Conservation (phyloP, 2,888 invertebrate species). For the Chrysolina oricalcia region DNA sequence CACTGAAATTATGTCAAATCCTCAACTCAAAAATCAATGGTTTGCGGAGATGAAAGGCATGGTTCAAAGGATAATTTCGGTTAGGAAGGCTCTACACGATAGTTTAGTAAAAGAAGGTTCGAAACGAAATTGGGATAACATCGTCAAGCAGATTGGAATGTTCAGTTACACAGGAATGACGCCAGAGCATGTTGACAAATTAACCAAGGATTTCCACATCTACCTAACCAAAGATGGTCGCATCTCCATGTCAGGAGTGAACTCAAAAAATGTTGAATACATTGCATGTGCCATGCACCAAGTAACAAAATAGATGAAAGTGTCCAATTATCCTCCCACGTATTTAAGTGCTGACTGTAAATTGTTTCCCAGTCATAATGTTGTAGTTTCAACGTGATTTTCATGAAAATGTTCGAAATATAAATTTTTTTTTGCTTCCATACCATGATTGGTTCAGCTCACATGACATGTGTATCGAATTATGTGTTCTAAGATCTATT, state of each 20-base stretch:
- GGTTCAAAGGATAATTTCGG: constrained; percentile 80
- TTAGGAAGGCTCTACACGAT: constrained; percentile 75
- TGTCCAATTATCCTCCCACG: neutral
- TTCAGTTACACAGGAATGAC: constrained; percentile 81
- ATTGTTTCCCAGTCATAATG: neutral
- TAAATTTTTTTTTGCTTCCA: no score
- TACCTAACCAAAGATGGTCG: constrained; percentile 80
- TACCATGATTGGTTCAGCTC: no score
- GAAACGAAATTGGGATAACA: constrained; percentile 77
- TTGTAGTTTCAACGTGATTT: neutral
- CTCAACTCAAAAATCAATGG: constrained; percentile 68
- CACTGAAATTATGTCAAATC: constrained; percentile 73
- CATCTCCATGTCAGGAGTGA: constrained; percentile 80
- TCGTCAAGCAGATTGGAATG: constrained; percentile 82
- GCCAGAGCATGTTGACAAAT: constrained; percentile 73
- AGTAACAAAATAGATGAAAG: constrained; percentile 73
- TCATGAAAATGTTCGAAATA: no score
- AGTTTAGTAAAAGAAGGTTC: constrained; percentile 77
- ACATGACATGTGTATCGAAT: no score
- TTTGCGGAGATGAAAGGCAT: constrained; percentile 69
- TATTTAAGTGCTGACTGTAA: neutral
- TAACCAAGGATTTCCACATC: constrained; percentile 78
- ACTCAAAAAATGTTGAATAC: constrained; percentile 78
- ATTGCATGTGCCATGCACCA: constrained; percentile 78
- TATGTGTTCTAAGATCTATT: no score